Evolutionary conservation across 1,140 invertebrate genomes (phyloP).

Genomic region (Bradynema listronoti): DNA sequence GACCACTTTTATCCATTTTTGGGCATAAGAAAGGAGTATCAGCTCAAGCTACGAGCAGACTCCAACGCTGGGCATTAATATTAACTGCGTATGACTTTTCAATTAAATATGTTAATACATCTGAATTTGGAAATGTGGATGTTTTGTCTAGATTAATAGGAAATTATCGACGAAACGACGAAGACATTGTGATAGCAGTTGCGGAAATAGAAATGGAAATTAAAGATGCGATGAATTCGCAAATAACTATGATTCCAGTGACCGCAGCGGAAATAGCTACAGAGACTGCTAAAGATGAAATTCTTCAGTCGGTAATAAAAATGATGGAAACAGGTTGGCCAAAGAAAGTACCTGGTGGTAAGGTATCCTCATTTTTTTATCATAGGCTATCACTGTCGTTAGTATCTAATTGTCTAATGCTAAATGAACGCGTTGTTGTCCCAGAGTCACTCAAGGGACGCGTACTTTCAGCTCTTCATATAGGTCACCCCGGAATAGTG

Average conservation of each 20-base stretch:
- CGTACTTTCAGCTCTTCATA: constrained; percentile 60
- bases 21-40: constrained; percentile 11
- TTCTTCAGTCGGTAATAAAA: background rate
- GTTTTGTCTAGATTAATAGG: constrained; percentile 12
- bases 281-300: background rate
- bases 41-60: constrained; percentile 12
- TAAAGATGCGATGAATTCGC: background rate
- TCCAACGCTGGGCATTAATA: constrained; percentile 17
- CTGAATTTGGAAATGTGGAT: constrained; percentile 14
- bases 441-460: constrained; percentile 57
- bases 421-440: constrained; percentile 58
- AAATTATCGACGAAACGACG: constrained; percentile 9
- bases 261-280: background rate
- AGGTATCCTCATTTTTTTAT: too few relatives aligned
- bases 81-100: constrained; percentile 11
- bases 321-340: background rate
- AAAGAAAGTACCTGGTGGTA: background rate
- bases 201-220: constrained; percentile 7
- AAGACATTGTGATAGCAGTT: constrained; percentile 9
- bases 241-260: background rate
- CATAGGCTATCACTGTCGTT: too few relatives aligned
- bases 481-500: constrained; percentile 61
- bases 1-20: constrained; percentile 14
- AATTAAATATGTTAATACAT: constrained; percentile 15
- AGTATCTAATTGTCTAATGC: constrained; percentile 27